Evolutionary conservation across 2,113 vertebrate species (phyloP).

Genomic region (Tinamus guttatus): DNA sequence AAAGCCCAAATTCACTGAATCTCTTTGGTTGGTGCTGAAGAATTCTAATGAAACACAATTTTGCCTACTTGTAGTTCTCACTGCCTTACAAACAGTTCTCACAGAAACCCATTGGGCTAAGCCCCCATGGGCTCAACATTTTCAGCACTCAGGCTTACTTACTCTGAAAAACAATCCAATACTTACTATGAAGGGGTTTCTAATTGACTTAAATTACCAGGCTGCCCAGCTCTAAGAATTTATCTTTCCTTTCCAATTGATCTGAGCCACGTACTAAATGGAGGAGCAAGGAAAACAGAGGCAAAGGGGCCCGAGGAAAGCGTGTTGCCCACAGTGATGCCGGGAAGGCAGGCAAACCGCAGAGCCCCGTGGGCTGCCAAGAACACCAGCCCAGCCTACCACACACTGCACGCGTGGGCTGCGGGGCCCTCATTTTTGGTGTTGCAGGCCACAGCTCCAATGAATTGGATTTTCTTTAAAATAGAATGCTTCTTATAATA

Average conservation of each 20-base stretch:
- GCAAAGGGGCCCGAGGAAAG: background rate
- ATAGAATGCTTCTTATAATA: background rate
- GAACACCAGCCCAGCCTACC: background rate
- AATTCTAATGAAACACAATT: background rate
- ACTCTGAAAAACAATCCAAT: background rate
- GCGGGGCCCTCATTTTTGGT: accelerated
- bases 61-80: background rate
- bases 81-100: background rate
- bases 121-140: background rate
- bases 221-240: background rate
- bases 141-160: background rate
- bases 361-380: background rate
- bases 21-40: background rate
- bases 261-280: background rate
- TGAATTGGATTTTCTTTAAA: background rate
- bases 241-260: background rate
- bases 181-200: background rate
- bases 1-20: background rate
- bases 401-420: accelerated
- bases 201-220: accelerated
- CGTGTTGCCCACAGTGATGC: background rate
- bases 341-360: background rate
- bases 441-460: background rate
- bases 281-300: background rate
- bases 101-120: background rate